Conservation (phyloP, 2,888 invertebrate species). For the Orthosia incerta region DNA sequence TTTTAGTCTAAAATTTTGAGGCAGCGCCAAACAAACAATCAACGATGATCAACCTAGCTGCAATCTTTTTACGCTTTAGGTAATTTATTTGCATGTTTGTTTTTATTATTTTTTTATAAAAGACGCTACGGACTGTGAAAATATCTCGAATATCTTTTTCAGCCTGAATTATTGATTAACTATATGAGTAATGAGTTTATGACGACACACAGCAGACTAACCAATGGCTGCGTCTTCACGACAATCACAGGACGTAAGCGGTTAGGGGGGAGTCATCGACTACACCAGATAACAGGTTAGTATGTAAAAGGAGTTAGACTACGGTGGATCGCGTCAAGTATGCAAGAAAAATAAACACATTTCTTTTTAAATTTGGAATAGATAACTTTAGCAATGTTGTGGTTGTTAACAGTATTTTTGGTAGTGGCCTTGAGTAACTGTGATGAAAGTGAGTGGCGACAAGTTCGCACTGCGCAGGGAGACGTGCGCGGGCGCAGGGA, state of each 20-base stretch:
- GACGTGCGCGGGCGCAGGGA: conserved; percentile 74
- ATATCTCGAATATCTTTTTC: background rate
- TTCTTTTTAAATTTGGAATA: background rate
- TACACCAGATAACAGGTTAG: background rate
- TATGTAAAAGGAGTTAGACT: background rate
- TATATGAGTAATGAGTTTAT: background rate
- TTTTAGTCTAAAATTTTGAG: too few relatives aligned
- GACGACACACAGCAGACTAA: background rate
- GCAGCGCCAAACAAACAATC: too few relatives aligned
- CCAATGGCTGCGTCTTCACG: conserved; percentile 9
- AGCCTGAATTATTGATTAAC: background rate
- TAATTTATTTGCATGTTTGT: too few relatives aligned
- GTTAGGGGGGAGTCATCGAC: background rate
- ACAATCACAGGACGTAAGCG: background rate
- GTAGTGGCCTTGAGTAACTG: conserved; percentile 18
- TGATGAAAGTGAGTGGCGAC: conserved; percentile 56
- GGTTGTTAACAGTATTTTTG: conserved; percentile 22
- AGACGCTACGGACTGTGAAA: background rate
- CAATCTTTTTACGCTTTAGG: too few relatives aligned
- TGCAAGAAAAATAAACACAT: background rate
- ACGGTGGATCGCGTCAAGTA: background rate
- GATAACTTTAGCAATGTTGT: conserved; percentile 26
- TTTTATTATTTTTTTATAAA: background rate
- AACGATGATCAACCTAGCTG: too few relatives aligned
- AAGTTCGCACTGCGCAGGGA: conserved; percentile 71